These are phyloP conservation scores for Oreohelix idahoensis DNA, from an alignment of 1,140 invertebrate species.

Conservation along the genomic window DNA sequence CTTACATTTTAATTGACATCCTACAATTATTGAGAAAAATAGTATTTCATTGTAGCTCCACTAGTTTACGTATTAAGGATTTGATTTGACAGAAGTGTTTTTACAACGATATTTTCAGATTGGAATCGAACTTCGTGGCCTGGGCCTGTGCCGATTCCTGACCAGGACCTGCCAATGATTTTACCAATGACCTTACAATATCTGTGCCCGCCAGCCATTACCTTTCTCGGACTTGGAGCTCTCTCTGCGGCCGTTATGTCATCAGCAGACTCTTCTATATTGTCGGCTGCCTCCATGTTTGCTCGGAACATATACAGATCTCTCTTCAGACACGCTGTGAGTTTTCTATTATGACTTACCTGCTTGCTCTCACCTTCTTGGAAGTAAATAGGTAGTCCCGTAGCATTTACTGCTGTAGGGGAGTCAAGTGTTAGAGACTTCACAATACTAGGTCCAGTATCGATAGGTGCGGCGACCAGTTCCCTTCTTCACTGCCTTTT, in stretches of 20 bases:
- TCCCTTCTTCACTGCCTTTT: no score
- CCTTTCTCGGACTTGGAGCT: conserved; percentile 97
- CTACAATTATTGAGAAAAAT: no score
- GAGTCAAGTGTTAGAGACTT: no score
- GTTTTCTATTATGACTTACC: conserved; percentile 42
- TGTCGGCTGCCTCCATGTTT: conserved; percentile 98
- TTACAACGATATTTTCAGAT: conserved; percentile 77
- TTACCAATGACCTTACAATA: conserved; percentile 97
- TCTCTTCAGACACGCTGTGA: conserved; percentile 91
- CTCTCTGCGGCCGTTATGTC: conserved; percentile 99
- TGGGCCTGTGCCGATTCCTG: conserved; percentile 79
- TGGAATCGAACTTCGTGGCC: conserved; percentile 92
- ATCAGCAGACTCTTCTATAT: conserved; percentile 96
- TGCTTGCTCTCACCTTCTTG: neutral
- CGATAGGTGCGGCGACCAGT: no score
- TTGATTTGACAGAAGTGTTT: no score
- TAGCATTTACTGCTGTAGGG: no score
- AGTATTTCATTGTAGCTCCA: no score
- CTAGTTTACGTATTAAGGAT: no score
- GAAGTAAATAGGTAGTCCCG: no score
- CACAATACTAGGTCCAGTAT: no score
- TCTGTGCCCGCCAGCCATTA: conserved; percentile 90
- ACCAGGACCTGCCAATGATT: conserved; percentile 90
- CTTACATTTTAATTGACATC: no score
- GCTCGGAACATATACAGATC: conserved; percentile 97